Evolutionary conservation across 2,888 invertebrate genomes (phyloP), one percentile per base, ranked within the genome.

Genomic region (Temnothorax rugatulus): DNA sequence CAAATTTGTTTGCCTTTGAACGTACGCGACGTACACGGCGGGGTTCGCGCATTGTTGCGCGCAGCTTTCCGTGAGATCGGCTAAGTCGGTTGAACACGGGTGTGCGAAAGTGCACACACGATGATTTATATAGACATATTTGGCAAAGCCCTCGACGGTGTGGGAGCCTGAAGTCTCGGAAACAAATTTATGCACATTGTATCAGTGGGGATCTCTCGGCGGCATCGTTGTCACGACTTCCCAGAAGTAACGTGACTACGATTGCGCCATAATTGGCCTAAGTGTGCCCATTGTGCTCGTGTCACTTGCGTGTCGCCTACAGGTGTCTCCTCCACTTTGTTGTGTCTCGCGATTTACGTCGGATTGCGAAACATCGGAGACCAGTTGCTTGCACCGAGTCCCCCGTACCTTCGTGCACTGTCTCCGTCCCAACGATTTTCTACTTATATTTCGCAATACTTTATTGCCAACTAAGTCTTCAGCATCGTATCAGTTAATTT

Each of bases 191-290:
- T 81, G 44, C 59, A 44, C 73, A 59, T 73, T 81, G 73, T 81
- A 81, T 81, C 59, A 52, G 25, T 8, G 64, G 34, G 59, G 47
- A 73, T 79, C 79, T 71, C 73, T 68, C 15, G 52, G 59, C 34
- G n/a, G 44, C 34, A 79, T 71, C 71, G 79, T 79, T 34, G 71
- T 76, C 64, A 66, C 59, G 73, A 81, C 34, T 81, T 81, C 71
- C 25, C 59, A 71, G 79, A 59, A 81, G 18, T 81, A 81, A 81
- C 79, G 47, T 79, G 79, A 79, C 57, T 79, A 71, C 57, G 44
- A 81, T 81, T 81, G 59, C 73, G 29, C 79, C 47, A 81, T 81
- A 81, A 81, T 81, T 81, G 73, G 73, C 59, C 79, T 81, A 81
- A 81, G 79, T 73, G 59, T 79, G 73, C 73, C 59, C 73, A 81